Evolutionary conservation across 2,888 invertebrate genomes (phyloP).

Genomic region (Philhelius pedissequus): DNA sequence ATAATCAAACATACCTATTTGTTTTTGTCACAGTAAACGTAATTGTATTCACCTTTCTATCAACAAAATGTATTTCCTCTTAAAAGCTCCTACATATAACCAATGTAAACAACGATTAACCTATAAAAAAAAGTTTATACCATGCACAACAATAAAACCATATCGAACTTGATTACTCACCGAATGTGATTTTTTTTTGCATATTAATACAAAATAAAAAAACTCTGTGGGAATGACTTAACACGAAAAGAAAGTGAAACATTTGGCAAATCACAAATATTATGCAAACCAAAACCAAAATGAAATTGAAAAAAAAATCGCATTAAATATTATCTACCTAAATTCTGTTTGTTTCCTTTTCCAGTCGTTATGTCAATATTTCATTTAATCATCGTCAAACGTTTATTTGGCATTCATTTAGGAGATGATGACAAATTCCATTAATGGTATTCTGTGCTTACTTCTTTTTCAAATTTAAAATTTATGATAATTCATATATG

Average conservation of each 20-base stretch:
- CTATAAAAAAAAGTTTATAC: constrained; percentile 3
- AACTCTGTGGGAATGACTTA: neutral
- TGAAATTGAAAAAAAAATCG: neutral
- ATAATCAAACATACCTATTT: neutral
- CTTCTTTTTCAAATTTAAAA: neutral
- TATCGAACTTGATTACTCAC: neutral
- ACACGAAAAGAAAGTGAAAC: constrained; percentile 46
- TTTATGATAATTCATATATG: constrained; percentile 13
- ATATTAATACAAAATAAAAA: neutral
- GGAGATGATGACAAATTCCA: neutral
- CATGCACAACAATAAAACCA: neutral
- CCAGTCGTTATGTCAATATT: constrained; percentile 21
- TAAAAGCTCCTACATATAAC: neutral
- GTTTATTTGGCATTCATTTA: constrained; percentile 18
- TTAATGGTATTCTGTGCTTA: neutral
- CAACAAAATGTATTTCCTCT: neutral
- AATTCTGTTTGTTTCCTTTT: neutral
- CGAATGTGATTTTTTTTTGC: neutral
- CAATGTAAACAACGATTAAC: constrained; percentile 8
- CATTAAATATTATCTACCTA: too few species aligned
- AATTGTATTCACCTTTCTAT: neutral
- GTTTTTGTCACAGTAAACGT: neutral
- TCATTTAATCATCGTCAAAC: neutral
- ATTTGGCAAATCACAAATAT: constrained; percentile 22
- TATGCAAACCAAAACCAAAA: constrained; percentile 25